Evolutionary conservation across 2,888 invertebrate species (phyloP).

Genomic region (Drosophila tanythrix): DNA sequence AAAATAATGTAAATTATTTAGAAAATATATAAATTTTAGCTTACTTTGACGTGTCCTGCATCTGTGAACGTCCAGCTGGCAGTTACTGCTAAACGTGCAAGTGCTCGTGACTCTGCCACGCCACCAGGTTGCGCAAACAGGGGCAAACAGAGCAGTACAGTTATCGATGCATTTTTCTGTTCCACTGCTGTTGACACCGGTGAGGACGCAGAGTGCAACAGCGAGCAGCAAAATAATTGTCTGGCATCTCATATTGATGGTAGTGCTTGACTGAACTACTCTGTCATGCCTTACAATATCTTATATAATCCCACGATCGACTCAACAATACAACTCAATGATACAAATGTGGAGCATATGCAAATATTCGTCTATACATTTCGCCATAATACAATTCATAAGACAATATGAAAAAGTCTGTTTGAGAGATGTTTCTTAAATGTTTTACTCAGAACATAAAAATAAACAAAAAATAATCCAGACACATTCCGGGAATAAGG

Average conservation of each 20-base stretch:
- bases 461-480: too few species aligned
- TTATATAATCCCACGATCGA: neutral
- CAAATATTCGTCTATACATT: neutral
- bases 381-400: neutral
- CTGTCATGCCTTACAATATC: fast-evolving
- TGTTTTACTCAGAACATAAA: neutral
- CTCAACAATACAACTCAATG: neutral
- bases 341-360: neutral
- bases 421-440: neutral
- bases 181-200: neutral
- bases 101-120: fast-evolving
- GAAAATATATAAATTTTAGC: neutral
- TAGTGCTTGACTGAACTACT: neutral
- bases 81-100: neutral
- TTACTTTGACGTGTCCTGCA: neutral
- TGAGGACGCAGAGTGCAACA: neutral
- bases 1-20: neutral
- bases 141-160: neutral
- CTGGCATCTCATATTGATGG: neutral
- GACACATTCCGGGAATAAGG: too few species aligned
- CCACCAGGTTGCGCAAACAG: neutral
- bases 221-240: neutral
- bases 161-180: neutral
- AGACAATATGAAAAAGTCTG: neutral
- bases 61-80: neutral